Percentiles rank a stretch among this genome's conserved stretches.
Conservation (phyloP, 2,888 invertebrate genomes). For the Coelopa pilipes region DNA sequence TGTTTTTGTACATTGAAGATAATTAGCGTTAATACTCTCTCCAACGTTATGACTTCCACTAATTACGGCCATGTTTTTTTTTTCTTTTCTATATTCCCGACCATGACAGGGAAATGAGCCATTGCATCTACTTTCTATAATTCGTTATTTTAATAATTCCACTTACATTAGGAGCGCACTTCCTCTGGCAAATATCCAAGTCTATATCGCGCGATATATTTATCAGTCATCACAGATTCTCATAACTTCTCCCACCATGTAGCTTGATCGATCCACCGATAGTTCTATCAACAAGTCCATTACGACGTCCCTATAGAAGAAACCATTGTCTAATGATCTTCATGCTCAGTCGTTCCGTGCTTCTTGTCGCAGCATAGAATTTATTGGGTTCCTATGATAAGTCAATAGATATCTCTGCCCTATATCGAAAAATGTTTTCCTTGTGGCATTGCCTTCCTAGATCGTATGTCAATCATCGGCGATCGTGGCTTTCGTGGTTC, state of each 20-base stretch:
- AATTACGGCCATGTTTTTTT: constrained; percentile 4
- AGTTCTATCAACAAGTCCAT: no score
- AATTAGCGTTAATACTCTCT: constrained; percentile 29
- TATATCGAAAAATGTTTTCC: neutral
- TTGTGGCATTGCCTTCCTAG: constrained; percentile 2
- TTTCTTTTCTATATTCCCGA: neutral
- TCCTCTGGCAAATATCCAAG: no score
- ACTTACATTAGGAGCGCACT: no score
- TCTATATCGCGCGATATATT: no score
- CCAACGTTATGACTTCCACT: constrained; percentile 18
- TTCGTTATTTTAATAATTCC: no score
- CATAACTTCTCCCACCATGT: no score
- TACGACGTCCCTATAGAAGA: no score
- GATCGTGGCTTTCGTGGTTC: constrained; percentile 5
- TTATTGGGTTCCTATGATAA: neutral
- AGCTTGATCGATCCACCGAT: no score
- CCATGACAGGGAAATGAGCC: no score
- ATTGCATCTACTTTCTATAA: no score
- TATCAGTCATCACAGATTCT: no score
- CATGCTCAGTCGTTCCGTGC: neutral
- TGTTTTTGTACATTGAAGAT: constrained; percentile 2
- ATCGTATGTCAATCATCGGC: constrained; percentile 52
- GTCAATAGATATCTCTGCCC: neutral
- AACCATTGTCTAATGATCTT: no score
- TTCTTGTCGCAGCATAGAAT: neutral